Evolutionary conservation across 1,140 invertebrate species (phyloP), one percentile per base, ranked within the genome.

Genomic region (Danaus plexippus): DNA sequence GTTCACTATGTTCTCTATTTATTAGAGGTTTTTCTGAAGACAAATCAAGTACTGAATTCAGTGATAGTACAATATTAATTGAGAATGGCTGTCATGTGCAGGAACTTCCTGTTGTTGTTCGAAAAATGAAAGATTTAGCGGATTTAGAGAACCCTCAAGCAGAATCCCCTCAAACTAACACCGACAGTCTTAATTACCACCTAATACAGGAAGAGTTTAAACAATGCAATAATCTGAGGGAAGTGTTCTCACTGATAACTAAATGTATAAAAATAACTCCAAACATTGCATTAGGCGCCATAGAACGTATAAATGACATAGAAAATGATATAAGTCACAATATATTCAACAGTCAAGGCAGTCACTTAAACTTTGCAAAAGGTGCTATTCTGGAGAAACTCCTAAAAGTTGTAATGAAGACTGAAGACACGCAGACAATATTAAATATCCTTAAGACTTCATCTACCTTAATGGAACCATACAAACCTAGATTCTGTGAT

Each of bases 21-120:
- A 44, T 52, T 53, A 69, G 78, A 56, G 66, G 43, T 50, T 69
- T 76, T 40, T 76, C 76, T 61, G 78, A 81, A 47, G 75, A 82
- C 18, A 82, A 76, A 15, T 46, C 59, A 47, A 71, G 67, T 57
- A 62, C 60, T 57, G 76, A 85, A 55, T 80, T 78, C 47, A 81
- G 57, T 49, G 75, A 67, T 41, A 79, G 77, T n/a, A 90, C 89
- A 9, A 90, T 92, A 42, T 75, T 94, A 42, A 73, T 92, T 22
- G 92, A 94, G 81, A 91, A 92, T 77, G 92, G 92, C 15, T 70
- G 84, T 2, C 85, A 89, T 43, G 91, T 94, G 43, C 89, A 91
- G 61, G 93, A 94, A 75, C 77, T 94, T 44, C 92, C 92, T 2
- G 75, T 92, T 6, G 89, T 93, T 49, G 88, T 94, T 9, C 86